Evolutionary conservation across 2,888 invertebrate species (phyloP).

Genomic region (Chrysotoxum bicinctum): DNA sequence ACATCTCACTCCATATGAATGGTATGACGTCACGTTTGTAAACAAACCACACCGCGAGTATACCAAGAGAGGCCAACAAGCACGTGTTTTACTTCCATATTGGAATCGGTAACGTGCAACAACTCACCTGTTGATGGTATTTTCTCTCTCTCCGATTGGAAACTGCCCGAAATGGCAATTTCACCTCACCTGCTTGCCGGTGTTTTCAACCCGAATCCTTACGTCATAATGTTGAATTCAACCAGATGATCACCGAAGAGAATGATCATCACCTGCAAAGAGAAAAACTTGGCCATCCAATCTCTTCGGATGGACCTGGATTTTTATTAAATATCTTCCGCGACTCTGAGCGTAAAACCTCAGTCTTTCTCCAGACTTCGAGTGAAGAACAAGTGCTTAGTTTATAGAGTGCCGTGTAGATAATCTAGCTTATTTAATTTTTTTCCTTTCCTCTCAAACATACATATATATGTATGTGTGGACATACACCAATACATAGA

Average conservation of each 20-base stretch:
- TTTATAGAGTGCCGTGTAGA: slow-evolving; percentile 75
- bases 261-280: background rate
- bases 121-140: slow-evolving; percentile 13
- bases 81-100: slow-evolving; percentile 60
- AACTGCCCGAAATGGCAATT: slow-evolving; percentile 39
- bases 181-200: slow-evolving; percentile 51
- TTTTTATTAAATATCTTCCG: slow-evolving; percentile 61
- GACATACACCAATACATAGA: slow-evolving; percentile 55
- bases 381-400: slow-evolving; percentile 78
- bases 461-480: slow-evolving; percentile 22
- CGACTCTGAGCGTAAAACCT: slow-evolving; percentile 75
- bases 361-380: slow-evolving; percentile 82
- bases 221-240: slow-evolving; percentile 64
- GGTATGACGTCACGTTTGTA: slow-evolving; percentile 66
- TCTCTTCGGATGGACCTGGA: slow-evolving; percentile 39
- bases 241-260: slow-evolving; percentile 44
- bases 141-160: slow-evolving; percentile 47
- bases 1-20: slow-evolving; percentile 25
- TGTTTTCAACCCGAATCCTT: background rate
- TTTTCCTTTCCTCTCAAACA: slow-evolving; percentile 53
- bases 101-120: slow-evolving; percentile 27
- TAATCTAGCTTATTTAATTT: slow-evolving; percentile 62
- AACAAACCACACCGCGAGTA: slow-evolving; percentile 44
- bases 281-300: background rate
- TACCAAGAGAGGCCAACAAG: slow-evolving; percentile 10